Evolutionary conservation across 1,140 invertebrate genomes (phyloP).

Genomic region (Aphelenchoides fujianensis): DNA sequence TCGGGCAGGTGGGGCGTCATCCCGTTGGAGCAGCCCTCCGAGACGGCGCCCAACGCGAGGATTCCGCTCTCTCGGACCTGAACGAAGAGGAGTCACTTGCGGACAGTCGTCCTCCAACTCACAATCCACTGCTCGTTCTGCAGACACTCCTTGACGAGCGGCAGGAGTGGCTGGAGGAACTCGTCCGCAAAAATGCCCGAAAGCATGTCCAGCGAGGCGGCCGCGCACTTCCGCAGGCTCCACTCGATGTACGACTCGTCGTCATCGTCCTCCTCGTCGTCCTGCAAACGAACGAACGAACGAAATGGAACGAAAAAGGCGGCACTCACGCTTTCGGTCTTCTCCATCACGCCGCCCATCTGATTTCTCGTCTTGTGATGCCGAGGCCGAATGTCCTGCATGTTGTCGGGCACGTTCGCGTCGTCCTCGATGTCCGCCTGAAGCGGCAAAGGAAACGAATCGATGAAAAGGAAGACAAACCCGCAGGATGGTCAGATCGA

Average conservation of each 20-base stretch:
- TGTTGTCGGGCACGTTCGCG: conserved; percentile 90
- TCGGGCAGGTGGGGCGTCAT: conserved; percentile 93
- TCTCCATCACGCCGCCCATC: conserved; percentile 2
- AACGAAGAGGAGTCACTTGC: conserved; percentile 20
- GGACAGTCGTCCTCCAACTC: conserved; percentile 21
- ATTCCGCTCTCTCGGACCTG: conserved; percentile 89
- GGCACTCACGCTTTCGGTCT: conserved; percentile 66
- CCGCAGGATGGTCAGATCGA: conserved; percentile 91
- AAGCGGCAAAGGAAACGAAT: not conserved
- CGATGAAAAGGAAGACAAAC: conserved; percentile 57
- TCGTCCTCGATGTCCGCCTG: conserved; percentile 70
- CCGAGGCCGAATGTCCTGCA: conserved; percentile 92
- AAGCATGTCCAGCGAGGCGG: conserved; percentile 90
- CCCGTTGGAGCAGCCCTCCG: conserved; percentile 97
- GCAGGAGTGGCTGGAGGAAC: conserved; percentile 84
- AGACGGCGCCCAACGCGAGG: conserved; percentile 89
- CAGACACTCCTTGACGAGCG: conserved; percentile 91
- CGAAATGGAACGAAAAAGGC: too few species aligned
- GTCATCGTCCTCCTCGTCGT: conserved; percentile 80
- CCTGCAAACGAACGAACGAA: too few species aligned
- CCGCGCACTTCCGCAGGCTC: conserved; percentile 96
- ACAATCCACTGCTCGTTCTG: conserved; percentile 88
- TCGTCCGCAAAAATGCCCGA: conserved; percentile 96
- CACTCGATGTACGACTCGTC: conserved; percentile 70
- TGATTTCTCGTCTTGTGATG: conserved; percentile 71